Evolutionary conservation across 2,888 invertebrate genomes (phyloP).

Genomic region (Criorhina ranunculi): DNA sequence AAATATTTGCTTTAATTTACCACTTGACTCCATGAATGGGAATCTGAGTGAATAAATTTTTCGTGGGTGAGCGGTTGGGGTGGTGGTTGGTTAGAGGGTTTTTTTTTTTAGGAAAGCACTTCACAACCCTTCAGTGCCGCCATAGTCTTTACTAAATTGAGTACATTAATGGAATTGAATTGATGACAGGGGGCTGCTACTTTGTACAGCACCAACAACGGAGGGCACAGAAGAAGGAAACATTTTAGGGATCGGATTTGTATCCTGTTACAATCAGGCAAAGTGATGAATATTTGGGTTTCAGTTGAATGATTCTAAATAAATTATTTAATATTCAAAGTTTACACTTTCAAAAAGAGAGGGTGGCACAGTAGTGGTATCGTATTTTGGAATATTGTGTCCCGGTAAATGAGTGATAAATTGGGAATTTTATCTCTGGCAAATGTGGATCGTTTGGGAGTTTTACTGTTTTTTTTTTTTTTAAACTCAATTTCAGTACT

Average conservation of each 20-base stretch:
- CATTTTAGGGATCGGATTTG: conserved; percentile 9
- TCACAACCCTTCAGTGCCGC: conserved; percentile 34
- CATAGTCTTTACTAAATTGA: conserved; percentile 59
- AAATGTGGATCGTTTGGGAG: conserved; percentile 16
- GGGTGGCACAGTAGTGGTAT: background rate
- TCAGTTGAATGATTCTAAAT: conserved; percentile 62
- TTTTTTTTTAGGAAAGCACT: background rate
- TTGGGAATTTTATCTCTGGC: conserved; percentile 45
- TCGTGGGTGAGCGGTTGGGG: background rate
- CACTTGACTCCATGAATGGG: conserved; percentile 60
- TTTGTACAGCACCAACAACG: background rate
- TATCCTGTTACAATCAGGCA: conserved; percentile 42
- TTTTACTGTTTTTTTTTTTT: conserved; percentile 3
- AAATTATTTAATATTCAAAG: conserved; percentile 61
- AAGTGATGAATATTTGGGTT: conserved; percentile 56
- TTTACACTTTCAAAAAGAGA: conserved; percentile 30
- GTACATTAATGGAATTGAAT: conserved; percentile 62
- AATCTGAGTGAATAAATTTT: conserved; percentile 31
- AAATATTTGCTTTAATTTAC: conserved; percentile 67
- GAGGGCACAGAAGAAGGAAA: background rate
- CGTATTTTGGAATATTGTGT: background rate
- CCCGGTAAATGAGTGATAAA: conserved; percentile 21
- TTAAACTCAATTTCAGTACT: background rate
- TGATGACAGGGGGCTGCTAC: conserved; percentile 50
- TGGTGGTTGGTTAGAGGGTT: background rate